These are phyloP conservation scores for Rhagoletis pomonella DNA, from an alignment of 1,140 invertebrate genomes.

Conservation along the genomic window DNA sequence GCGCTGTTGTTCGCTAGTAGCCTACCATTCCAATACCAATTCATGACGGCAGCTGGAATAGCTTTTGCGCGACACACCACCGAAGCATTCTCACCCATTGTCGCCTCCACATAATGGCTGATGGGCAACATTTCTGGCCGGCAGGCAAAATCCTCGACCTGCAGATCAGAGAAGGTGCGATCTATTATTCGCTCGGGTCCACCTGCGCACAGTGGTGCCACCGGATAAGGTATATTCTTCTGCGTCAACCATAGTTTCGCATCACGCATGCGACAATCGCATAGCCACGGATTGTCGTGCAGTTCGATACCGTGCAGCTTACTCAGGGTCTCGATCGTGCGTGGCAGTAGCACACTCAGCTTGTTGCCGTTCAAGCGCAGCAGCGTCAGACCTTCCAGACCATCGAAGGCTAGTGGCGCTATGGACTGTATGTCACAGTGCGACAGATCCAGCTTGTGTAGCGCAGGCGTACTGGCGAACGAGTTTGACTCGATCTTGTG, in stretches of 20 bases:
- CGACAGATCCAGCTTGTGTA: conserved; percentile 90
- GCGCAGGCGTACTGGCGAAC: conserved; percentile 83
- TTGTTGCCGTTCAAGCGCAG: conserved; percentile 89
- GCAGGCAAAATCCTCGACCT: conserved; percentile 90
- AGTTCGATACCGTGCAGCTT: conserved; percentile 88
- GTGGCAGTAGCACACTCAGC: conserved; percentile 81
- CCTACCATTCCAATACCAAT: conserved; percentile 91
- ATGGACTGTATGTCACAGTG: conserved; percentile 86
- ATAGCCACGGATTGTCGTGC: conserved; percentile 94
- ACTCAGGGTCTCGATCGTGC: conserved; percentile 83
- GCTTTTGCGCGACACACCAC: conserved; percentile 87
- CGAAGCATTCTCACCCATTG: conserved; percentile 88
- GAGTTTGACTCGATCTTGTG: conserved; percentile 84
- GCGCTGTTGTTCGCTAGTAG: conserved; percentile 86
- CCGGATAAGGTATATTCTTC: conserved; percentile 87
- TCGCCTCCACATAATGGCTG: conserved; percentile 84
- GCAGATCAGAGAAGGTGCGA: conserved; percentile 83
- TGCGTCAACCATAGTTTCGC: conserved; percentile 89
- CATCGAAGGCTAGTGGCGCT: conserved; percentile 84
- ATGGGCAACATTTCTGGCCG: conserved; percentile 86
- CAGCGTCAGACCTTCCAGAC: conserved; percentile 86
- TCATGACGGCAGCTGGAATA: conserved; percentile 86
- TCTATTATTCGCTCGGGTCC: conserved; percentile 81
- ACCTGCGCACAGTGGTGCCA: conserved; percentile 83
- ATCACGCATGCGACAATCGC: conserved; percentile 88